phyloP scores from a whole-genome alignment of 2,113 vertebrate species.

The Jacana jacana region DNA sequence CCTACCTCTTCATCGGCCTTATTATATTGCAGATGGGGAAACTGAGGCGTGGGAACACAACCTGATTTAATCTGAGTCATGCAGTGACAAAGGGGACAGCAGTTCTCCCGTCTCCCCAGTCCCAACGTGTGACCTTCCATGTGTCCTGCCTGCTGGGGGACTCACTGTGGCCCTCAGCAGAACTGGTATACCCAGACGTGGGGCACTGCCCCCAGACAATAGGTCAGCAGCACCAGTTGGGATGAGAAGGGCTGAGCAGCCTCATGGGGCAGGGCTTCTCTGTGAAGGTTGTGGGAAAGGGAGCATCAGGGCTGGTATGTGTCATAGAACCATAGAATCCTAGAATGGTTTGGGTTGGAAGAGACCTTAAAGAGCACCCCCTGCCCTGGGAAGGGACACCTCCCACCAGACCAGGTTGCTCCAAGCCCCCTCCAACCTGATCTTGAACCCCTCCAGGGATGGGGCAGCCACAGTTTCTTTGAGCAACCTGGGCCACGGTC shows the following conservation, averaged over 20 bases:
- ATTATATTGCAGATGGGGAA: not conserved
- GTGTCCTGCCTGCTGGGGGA: not conserved
- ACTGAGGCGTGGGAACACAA: rapidly evolving
- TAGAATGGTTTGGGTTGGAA: no score
- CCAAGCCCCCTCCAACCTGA: no score
- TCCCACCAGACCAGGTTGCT: no score
- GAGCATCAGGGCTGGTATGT: rapidly evolving
- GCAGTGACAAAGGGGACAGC: not conserved
- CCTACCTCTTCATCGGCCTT: not conserved
- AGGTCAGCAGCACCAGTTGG: no score
- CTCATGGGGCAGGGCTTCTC: not conserved
- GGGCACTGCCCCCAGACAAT: not conserved
- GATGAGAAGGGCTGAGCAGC: not conserved
- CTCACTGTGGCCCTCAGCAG: rapidly evolving
- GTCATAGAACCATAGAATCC: not conserved
- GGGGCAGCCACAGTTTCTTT: no score
- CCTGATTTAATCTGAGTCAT: not conserved
- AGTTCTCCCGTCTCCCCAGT: no score
- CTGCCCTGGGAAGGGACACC: no score
- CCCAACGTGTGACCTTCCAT: rapidly evolving
- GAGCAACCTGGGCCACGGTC: no score
- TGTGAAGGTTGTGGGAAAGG: not conserved
- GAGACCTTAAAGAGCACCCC: no score
- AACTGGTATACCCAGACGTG: rapidly evolving
- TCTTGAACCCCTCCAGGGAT: no score